Percentiles rank a stretch among this genome's conserved stretches.
These are phyloP conservation scores for Drosophila barbarae DNA, from an alignment of 2,888 invertebrate genomes.

Conservation along the genomic window DNA sequence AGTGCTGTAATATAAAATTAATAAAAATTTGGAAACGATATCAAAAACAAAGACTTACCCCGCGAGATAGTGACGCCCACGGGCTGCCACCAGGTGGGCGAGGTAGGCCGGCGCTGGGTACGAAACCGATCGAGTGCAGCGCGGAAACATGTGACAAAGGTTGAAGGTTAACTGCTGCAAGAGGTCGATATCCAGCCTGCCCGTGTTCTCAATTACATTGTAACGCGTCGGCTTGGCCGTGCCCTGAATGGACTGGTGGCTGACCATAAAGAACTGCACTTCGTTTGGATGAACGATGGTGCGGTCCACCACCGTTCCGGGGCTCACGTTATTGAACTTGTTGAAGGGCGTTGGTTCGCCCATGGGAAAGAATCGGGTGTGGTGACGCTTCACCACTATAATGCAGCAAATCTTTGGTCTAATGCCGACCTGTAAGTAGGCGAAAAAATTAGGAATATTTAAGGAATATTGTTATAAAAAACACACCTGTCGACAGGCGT, in stretches of 20 bases:
- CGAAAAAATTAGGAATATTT: not conserved
- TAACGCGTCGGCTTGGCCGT: conserved; percentile 93
- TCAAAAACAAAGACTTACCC: conserved; percentile 58
- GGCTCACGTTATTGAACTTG: conserved; percentile 87
- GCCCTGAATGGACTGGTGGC: conserved; percentile 87
- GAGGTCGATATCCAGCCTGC: conserved; percentile 85
- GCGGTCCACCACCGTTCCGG: conserved; percentile 93
- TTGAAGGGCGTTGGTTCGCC: conserved; percentile 75
- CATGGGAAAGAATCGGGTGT: conserved; percentile 85
- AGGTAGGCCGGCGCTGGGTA: conserved; percentile 94
- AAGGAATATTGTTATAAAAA: not conserved
- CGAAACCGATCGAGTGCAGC: conserved; percentile 90
- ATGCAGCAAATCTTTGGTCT: conserved; percentile 91
- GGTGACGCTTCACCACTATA: conserved; percentile 98
- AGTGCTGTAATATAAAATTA: conserved; percentile 6
- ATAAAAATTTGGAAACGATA: not conserved
- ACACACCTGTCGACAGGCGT: conserved; percentile 83
- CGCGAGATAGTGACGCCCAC: conserved; percentile 81
- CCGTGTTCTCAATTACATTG: conserved; percentile 90
- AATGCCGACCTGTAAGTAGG: conserved; percentile 71
- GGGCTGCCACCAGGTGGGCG: conserved; percentile 90
- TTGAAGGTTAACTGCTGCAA: conserved; percentile 90
- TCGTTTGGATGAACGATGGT: conserved; percentile 92
- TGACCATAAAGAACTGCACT: conserved; percentile 92
- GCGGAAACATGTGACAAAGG: conserved; percentile 91